A percentile compares a stretch with the other conserved stretches of the same genome.
Conservation (phyloP, 2,113 vertebrate species). For the Triplophysa tibetana region DNA sequence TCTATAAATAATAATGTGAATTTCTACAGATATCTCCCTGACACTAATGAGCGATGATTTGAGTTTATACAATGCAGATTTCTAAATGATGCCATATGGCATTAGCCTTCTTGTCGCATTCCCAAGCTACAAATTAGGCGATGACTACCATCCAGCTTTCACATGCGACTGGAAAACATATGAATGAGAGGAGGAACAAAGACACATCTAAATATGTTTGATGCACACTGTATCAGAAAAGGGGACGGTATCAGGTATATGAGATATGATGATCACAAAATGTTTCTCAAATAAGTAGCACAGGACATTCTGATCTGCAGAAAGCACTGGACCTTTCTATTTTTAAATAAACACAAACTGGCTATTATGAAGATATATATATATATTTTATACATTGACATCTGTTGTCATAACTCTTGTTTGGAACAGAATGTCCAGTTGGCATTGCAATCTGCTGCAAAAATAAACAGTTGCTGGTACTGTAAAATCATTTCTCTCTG, state of each 20-base stretch:
- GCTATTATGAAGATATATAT: not conserved
- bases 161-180: constrained; percentile 30
- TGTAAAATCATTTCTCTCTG: not conserved
- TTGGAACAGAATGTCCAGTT: not conserved
- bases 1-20: constrained; percentile 18
- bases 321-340: not conserved
- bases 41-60: constrained; percentile 28
- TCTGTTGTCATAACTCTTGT: not conserved
- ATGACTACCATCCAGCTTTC: constrained; percentile 30
- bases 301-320: not conserved
- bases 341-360: not conserved
- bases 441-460: not conserved
- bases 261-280: not conserved
- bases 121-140: constrained; percentile 34
- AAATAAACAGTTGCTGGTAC: not conserved
- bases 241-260: not conserved
- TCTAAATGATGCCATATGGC: constrained; percentile 47
- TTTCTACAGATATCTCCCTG: not conserved
- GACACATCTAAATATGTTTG: not conserved
- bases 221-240: not conserved
- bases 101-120: constrained; percentile 18
- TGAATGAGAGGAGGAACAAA: constrained; percentile 31
- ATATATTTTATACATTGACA: not conserved
- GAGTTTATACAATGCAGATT: constrained; percentile 13
- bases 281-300: not conserved